Evolutionary conservation across 2,113 vertebrate genomes (phyloP).

Genomic region (Manacus vitellinus): DNA sequence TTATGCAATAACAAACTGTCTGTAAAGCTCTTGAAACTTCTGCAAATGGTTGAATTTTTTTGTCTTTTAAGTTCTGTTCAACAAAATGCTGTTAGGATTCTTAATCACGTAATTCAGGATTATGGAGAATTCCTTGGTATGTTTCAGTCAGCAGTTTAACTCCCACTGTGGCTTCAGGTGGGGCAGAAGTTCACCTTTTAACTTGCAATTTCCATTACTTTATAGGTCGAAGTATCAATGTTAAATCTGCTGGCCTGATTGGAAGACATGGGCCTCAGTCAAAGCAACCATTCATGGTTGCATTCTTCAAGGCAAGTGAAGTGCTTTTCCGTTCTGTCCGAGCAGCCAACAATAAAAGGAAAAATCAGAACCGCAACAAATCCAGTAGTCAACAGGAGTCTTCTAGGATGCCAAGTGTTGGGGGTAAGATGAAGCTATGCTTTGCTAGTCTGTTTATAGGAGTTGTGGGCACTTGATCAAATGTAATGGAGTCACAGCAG

Average conservation of each 20-base stretch:
- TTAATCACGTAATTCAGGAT: not conserved
- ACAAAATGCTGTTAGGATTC: not conserved
- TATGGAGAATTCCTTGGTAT: not conserved
- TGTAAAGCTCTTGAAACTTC: not conserved
- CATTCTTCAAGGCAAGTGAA: constrained; percentile 98
- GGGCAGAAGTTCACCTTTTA: not conserved
- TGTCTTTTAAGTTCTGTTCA: not conserved
- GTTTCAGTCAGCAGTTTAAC: not conserved
- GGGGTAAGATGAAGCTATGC: constrained; percentile 76
- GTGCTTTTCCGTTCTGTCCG: constrained; percentile 94
- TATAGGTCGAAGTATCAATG: constrained; percentile 91
- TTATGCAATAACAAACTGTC: not conserved
- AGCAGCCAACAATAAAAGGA: constrained; percentile 89
- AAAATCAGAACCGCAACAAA: constrained; percentile 94
- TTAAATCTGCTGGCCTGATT: constrained; percentile 92
- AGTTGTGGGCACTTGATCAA: not conserved
- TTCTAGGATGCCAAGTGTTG: constrained; percentile 81
- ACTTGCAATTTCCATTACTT: constrained; percentile 25
- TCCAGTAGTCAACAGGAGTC: constrained; percentile 87
- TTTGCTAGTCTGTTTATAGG: not conserved
- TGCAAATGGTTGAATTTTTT: not conserved
- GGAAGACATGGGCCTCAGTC: constrained; percentile 94
- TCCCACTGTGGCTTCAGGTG: not conserved
- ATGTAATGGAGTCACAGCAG: not conserved
- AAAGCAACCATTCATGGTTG: constrained; percentile 97